Conservation (phyloP, 2,888 invertebrate species). For the Apomyelois bistriatella region DNA sequence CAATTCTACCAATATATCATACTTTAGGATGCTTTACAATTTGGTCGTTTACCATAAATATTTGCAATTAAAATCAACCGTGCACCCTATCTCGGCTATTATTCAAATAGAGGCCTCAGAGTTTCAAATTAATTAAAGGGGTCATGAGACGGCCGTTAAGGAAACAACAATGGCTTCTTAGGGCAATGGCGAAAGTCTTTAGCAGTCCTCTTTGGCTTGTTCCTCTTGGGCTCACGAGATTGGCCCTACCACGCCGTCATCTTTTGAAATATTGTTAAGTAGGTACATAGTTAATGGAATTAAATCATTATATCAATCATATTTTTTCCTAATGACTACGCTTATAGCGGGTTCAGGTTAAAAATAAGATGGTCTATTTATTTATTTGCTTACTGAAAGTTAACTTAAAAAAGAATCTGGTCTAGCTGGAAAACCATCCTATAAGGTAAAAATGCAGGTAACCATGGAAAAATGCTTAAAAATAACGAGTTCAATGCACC, state of each 20-base stretch:
- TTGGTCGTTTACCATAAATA: conserved; percentile 75
- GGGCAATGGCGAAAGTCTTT: conserved; percentile 25
- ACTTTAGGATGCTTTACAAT: conserved; percentile 60
- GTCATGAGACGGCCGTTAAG: conserved; percentile 78
- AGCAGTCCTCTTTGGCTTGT: background rate
- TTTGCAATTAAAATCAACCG: conserved; percentile 79
- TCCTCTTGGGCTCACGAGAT: background rate
- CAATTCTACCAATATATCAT: conserved; percentile 60
- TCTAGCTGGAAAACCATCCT: no score
- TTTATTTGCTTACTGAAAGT: no score
- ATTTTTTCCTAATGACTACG: no score
- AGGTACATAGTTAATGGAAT: no score
- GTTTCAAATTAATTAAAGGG: conserved; percentile 80
- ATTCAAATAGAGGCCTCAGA: conserved; percentile 79
- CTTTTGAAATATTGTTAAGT: no score
- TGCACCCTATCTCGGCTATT: conserved; percentile 74
- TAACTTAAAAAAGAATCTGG: no score
- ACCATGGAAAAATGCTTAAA: no score
- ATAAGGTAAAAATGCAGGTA: no score
- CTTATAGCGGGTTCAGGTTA: no score
- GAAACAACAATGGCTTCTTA: conserved; percentile 72
- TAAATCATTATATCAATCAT: no score
- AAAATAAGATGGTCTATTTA: no score
- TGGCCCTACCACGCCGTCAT: background rate
- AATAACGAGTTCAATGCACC: no score